Evolutionary conservation across 2,888 invertebrate species (phyloP), one percentile per base, ranked within the genome.

Genomic region (Scelioninae gen. 1): DNA sequence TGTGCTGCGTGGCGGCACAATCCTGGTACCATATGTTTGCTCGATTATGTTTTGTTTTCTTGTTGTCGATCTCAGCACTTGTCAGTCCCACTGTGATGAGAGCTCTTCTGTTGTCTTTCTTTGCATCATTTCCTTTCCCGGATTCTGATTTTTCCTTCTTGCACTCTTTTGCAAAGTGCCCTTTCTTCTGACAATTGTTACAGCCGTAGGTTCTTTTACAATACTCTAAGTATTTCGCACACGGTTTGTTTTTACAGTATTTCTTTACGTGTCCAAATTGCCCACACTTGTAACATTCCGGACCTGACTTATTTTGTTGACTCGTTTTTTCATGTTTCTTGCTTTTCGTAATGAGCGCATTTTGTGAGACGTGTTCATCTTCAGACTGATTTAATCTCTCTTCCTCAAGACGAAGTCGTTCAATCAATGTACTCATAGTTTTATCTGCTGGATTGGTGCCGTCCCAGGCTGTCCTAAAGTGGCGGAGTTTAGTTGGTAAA

Each of bases 391-490:
- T 86, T 75, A 34, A 47, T 32, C 62, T 32, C 5, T 68, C 13
- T 69, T 88, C 84, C 74, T 84, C 82, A 11, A 77, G 40, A 9
- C 58, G 60, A 10, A 74, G 45, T 5, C 65, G 68, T 56, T 80
- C 79, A 16, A 11, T n/a, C 40, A 76, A 13, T 15, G 29, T 85
- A 15, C 8, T 60, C 1, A 82, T 1, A 11, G 15, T 84, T 13
- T 80, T 83, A n/a, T 85, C 82, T 45, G 5, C n/a, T 32, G 68
- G 29, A 55, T 34, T 78, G 9, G 85, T 77, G 60, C 80, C 82
- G n/a, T 86, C 84, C 87, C 85, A 88, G n/a, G 62, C 45, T 10
- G 62, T 47, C 1, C 86, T 74, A 77, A 87, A 86, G 34, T 88
- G 86, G 77, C 86, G 43, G 10, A 87, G 62, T 65, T 86, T 87